Percentiles rank a stretch among this genome's conserved stretches.
Conservation (phyloP, 2,888 invertebrate genomes). For the Nasonovia ribisnigri region DNA sequence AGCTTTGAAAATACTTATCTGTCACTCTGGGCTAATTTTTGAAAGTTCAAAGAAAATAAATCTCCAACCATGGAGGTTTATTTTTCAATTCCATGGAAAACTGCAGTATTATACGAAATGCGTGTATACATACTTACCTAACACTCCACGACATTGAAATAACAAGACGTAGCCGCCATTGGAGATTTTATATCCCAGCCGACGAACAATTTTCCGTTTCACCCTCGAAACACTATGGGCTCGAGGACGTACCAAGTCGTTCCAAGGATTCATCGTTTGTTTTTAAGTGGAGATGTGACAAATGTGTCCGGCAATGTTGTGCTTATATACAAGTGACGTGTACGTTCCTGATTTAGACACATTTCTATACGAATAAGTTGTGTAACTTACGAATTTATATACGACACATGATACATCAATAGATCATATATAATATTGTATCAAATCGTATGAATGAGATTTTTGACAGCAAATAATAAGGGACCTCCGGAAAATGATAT, state of each 20-base stretch:
- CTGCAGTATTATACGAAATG: background rate
- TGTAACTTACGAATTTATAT: background rate
- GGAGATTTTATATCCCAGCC: background rate
- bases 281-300: background rate
- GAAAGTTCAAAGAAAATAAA: background rate
- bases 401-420: background rate
- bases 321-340: too few species aligned
- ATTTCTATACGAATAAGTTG: background rate
- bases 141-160: background rate
- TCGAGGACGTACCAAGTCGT: conserved; percentile 12
- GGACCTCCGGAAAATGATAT: background rate
- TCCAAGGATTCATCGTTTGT: background rate
- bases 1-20: background rate
- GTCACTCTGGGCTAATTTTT: background rate
- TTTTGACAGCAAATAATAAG: background rate
- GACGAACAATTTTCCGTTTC: background rate
- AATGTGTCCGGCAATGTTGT: conserved; percentile 17
- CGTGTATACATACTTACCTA: background rate
- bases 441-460: background rate
- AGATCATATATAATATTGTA: background rate
- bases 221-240: background rate
- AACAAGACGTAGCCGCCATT: background rate
- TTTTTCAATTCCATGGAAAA: background rate
- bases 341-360: background rate
- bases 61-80: background rate